Base-by-base conservation (phyloP, 2,113 vertebrate genomes). In the Salvelinus sp. region DNA sequence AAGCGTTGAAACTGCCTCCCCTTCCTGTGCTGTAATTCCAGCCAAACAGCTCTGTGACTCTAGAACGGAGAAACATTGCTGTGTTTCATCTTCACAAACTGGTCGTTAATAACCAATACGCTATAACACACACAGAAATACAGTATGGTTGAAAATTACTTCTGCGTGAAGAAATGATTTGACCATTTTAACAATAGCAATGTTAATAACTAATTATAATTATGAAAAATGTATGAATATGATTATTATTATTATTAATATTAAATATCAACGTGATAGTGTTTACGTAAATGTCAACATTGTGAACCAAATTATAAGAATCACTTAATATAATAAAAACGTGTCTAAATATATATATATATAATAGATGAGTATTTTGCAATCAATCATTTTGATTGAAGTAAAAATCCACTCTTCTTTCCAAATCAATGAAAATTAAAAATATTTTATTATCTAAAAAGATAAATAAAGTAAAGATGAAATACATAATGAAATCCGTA, bases 11-110 rank as follows among this genome's bases (percentile, higher is more conserved):
- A 89, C 89, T 88, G 84, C 85, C 83, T 87, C 86, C 91, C 85
- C 85, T 88, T n/a, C 80, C 86, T 86, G 81, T 81, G 88, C 81
- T 91, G 83, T 83, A 82, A 85, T 89, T 89, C 87, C 84, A 86
- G 81, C 82, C 84, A 85, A 79, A 82, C 83, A 88, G 81, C 66
- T 62, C 54, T 67, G 27, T 20, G 13, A 16, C 13, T 0, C 6
- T 7, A 65, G 13, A 27, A 63, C 60, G 2, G 63, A 65, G 6
- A 27, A 28, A 30, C 12, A 30, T 7, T 0, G 16, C 63, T 62
- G 23, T 6, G 22, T 62, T 62, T 62, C 58, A 7, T 62, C n/a
- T 62, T 9, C 10, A 62, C 58, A 62, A n/a, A 62, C n/a, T 2
- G 58, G 6, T 62, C 58, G 12, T 62, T 0, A 60, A 9, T 1